Conservation (phyloP, 2,888 invertebrate species). For the Prenolepis imparis region DNA sequence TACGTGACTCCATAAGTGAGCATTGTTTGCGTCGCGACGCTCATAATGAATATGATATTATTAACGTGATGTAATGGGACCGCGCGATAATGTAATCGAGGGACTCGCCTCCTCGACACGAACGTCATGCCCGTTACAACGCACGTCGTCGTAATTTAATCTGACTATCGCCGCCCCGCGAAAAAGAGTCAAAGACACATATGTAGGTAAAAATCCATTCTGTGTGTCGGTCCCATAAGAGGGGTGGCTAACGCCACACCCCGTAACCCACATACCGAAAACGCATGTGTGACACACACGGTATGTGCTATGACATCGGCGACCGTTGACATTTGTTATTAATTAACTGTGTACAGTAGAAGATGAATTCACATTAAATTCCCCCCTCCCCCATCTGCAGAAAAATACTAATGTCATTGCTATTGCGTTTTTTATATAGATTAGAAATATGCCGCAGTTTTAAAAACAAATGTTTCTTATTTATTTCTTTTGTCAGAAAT, state of each 20-base stretch:
- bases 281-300: conserved; percentile 26
- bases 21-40: conserved; percentile 40
- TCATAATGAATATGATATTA: conserved; percentile 52
- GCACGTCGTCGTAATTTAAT: conserved; percentile 67
- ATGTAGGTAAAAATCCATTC: conserved; percentile 67
- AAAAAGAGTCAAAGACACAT: conserved; percentile 61
- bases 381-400: not conserved
- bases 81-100: conserved; percentile 52
- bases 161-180: conserved; percentile 31
- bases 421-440: not conserved
- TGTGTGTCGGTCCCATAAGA: conserved; percentile 67
- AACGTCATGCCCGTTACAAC: conserved; percentile 39
- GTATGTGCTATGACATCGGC: not conserved
- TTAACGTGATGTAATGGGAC: conserved; percentile 51
- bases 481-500: not conserved
- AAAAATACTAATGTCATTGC: not conserved
- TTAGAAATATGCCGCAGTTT: not conserved
- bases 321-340: conserved; percentile 41
- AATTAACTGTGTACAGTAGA: conserved; percentile 16
- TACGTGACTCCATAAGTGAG: conserved; percentile 57
- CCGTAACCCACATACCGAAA: conserved; percentile 76
- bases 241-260: conserved; percentile 72
- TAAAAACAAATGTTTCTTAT: not conserved
- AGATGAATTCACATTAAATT: not conserved
- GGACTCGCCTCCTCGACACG: conserved; percentile 47